A percentile compares a stretch with the other conserved stretches of the same genome.
These are phyloP conservation scores for Himalopsyche tibetana DNA, from an alignment of 2,888 invertebrate species.

Conservation along the genomic window DNA sequence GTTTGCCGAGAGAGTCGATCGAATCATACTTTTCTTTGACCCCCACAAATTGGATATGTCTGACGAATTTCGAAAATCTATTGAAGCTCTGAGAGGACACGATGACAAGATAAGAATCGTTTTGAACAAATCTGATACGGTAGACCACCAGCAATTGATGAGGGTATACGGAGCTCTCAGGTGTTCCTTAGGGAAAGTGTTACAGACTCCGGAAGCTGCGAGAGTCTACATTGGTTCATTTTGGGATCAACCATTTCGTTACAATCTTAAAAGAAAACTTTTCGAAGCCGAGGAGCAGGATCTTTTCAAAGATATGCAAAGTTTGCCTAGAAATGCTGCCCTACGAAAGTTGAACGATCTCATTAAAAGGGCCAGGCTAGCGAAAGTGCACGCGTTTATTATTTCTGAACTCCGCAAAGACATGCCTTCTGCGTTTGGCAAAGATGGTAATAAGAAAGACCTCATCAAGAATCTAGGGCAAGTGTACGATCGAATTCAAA, in stretches of 20 bases:
- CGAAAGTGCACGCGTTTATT: conserved; percentile 99
- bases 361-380: conserved; percentile 96
- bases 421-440: conserved; percentile 98
- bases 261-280: conserved; percentile 93
- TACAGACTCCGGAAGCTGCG: conserved; percentile 99
- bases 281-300: conserved; percentile 98
- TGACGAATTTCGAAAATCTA: conserved; percentile 97
- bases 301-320: conserved; percentile 95
- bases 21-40: conserved; percentile 97
- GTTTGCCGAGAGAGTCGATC: conserved; percentile 99
- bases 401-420: conserved; percentile 95
- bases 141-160: conserved; percentile 99
- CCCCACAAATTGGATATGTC: conserved; percentile 99
- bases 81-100: conserved; percentile 95
- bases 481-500: conserved; percentile 92
- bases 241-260: conserved; percentile 98
- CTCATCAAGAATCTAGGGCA: conserved; percentile 94
- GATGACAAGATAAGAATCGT: conserved; percentile 99
- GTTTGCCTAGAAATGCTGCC: conserved; percentile 96
- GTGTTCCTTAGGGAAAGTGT: conserved; percentile 99
- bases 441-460: conserved; percentile 98
- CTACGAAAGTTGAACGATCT: conserved; percentile 97
- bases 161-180: conserved; percentile 98
- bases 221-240: conserved; percentile 99
- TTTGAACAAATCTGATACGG: conserved; percentile 99